Evolutionary conservation across 2,113 vertebrate species (phyloP).

Genomic region (Poicephalus gulielmi): DNA sequence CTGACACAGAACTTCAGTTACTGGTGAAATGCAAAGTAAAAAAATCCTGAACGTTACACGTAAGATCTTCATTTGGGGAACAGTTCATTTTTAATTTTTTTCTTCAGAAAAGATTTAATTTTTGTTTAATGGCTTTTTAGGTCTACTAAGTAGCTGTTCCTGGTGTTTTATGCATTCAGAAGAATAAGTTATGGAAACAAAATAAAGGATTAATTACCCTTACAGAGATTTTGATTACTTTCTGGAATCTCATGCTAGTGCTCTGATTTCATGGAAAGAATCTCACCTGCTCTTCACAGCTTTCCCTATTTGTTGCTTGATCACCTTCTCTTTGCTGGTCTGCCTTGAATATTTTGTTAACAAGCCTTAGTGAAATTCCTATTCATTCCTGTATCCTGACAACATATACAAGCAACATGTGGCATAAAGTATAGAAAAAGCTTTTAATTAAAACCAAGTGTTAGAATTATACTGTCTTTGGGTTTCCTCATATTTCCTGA

Average conservation of each 20-base stretch:
- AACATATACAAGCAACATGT: conserved; percentile 9
- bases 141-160: neutral
- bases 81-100: neutral
- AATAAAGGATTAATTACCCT: neutral
- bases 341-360: neutral
- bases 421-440: neutral
- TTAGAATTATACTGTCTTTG: neutral
- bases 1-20: neutral
- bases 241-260: neutral
- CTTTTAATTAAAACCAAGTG: conserved; percentile 39
- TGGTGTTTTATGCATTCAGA: neutral
- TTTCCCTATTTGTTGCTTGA: neutral
- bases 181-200: neutral
- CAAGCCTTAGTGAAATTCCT: neutral
- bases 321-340: neutral
- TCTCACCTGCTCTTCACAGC: neutral
- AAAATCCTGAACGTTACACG: accelerated
- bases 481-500: neutral
- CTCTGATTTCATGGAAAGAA: neutral
- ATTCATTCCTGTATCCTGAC: neutral
- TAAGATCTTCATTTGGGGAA: neutral
- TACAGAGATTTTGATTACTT: neutral
- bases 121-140: neutral
- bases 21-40: neutral
- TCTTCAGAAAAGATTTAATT: neutral